Evolutionary conservation across 2,797 vertebrate genomes (phyloP).

Genomic region (Varecia variegata): DNA sequence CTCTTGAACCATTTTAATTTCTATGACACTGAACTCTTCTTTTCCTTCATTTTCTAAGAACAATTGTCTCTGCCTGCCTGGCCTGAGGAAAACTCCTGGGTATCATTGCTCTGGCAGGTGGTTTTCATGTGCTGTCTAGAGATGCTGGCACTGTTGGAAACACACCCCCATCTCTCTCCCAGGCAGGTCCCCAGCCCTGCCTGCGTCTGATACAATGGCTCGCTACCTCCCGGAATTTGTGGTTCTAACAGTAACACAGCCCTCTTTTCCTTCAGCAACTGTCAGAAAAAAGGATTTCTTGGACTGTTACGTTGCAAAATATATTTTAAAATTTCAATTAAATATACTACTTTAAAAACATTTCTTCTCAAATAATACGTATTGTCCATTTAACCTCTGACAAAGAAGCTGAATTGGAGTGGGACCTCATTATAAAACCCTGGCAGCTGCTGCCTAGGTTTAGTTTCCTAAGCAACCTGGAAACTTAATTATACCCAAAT

Average conservation of each 20-base stretch:
- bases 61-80: neutral
- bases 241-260: neutral
- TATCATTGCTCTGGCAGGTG: constrained; percentile 46
- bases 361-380: neutral
- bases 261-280: neutral
- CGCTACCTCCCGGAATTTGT: neutral
- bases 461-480: constrained; percentile 71
- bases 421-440: constrained; percentile 15
- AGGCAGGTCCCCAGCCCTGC: neutral
- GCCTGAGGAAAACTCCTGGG: constrained; percentile 20
- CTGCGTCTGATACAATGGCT: neutral
- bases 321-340: neutral
- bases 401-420: constrained; percentile 41
- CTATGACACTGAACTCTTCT: neutral
- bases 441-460: constrained; percentile 48
- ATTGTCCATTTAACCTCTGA: constrained; percentile 45
- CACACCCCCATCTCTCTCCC: neutral
- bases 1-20: constrained; percentile 36
- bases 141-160: constrained; percentile 24
- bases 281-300: neutral
- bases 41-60: constrained; percentile 41
- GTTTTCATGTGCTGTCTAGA: constrained; percentile 37
- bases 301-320: neutral
- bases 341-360: neutral
- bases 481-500: constrained; percentile 59